Conservation (phyloP, 1,140 invertebrate species). For the Leptestheria dahalacensis region DNA sequence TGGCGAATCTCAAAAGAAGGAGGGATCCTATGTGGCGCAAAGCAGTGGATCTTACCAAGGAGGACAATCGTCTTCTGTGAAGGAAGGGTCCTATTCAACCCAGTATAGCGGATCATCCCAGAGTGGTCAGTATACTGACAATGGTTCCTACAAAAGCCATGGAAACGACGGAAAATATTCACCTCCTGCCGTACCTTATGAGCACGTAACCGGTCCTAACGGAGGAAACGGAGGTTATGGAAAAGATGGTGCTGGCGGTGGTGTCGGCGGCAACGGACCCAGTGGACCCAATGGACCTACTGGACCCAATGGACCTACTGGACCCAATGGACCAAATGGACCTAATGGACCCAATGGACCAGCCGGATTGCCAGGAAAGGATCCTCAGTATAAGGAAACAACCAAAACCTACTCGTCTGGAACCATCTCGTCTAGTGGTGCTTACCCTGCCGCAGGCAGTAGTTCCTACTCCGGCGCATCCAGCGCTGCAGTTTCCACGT, state of each 20-base stretch:
- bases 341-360: slow-evolving; percentile 12
- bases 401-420: neutral
- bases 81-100: no score
- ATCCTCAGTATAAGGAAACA: neutral
- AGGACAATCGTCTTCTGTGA: no score
- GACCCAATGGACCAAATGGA: slow-evolving; percentile 9
- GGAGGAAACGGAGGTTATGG: neutral
- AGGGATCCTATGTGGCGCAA: no score
- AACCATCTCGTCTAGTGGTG: neutral
- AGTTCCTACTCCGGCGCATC: no score
- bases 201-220: slow-evolving; percentile 1
- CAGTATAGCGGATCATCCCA: no score
- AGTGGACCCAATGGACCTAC: slow-evolving; percentile 13
- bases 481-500: neutral
- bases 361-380: neutral
- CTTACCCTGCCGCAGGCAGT: neutral
- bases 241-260: slow-evolving; percentile 13
- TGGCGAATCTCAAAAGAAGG: no score
- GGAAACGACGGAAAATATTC: slow-evolving; percentile 7
- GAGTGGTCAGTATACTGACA: no score
- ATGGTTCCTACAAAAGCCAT: no score
- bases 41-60: no score
- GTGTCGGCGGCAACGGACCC: slow-evolving; percentile 8
- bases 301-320: slow-evolving; percentile 11
- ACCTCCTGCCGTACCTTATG: neutral